These are phyloP conservation scores for Salvelinus fontinalis DNA, from an alignment of 2,113 vertebrate genomes.

Conservation along the genomic window DNA sequence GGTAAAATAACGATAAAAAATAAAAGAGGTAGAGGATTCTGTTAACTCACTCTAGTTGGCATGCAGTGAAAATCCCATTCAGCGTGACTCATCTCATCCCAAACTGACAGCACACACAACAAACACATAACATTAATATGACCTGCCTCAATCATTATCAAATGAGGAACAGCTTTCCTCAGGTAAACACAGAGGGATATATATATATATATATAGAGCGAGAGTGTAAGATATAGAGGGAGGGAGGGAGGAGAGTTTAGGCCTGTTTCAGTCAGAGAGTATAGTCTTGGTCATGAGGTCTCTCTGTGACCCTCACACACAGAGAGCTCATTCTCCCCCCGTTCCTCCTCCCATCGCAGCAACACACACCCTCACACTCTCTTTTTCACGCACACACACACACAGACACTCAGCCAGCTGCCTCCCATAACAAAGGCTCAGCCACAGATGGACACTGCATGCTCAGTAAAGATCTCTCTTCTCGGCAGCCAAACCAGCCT, in stretches of 20 bases:
- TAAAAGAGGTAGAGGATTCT: too few species aligned
- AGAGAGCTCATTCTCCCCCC: constrained; percentile 36
- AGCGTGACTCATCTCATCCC: constrained; percentile 60
- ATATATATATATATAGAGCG: background rate
- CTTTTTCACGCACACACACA: constrained; percentile 17
- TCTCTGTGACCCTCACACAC: constrained; percentile 59
- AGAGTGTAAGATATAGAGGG: background rate
- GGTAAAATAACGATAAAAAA: too few species aligned
- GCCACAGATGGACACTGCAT: constrained; percentile 75
- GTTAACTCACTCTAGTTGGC: constrained; percentile 65
- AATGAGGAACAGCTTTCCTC: constrained; percentile 50
- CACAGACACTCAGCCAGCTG: constrained; percentile 64
- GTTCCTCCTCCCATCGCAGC: constrained; percentile 40
- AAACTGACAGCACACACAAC: background rate
- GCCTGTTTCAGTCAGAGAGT: constrained; percentile 41
- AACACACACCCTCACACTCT: constrained; percentile 20
- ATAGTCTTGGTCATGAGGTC: constrained; percentile 53
- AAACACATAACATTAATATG: constrained; percentile 41
- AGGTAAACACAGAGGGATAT: constrained; percentile 28
- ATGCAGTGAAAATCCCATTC: constrained; percentile 66
- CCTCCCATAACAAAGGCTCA: constrained; percentile 67
- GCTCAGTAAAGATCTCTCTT: constrained; percentile 75
- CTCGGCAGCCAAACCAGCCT: constrained; percentile 69
- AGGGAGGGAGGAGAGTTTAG: background rate
- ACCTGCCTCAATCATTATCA: constrained; percentile 62